Evolutionary conservation across 37 sponge, comb jelly and placozoan genomes (phyloP), one percentile per base, ranked within the genome.

Genomic region (Aplysina aerophoba): DNA sequence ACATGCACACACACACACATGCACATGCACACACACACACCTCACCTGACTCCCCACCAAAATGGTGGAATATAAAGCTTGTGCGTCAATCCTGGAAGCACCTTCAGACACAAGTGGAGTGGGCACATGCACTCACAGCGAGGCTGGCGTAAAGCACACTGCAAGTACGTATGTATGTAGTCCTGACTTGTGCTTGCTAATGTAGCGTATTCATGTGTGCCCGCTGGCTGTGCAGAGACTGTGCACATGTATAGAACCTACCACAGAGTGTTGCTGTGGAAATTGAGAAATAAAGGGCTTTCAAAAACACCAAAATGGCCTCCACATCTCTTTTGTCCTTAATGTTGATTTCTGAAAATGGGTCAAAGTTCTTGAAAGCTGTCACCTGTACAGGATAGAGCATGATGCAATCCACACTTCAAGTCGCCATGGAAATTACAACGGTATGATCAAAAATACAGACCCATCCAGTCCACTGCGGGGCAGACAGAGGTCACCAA

Each of bases 231-330:
- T n/a, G n/a, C n/a, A n/a, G n/a, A n/a, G n/a, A n/a, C n/a, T n/a
- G n/a, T n/a, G n/a, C n/a, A n/a, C n/a, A n/a, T n/a, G n/a, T n/a
- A n/a, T n/a, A n/a, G n/a, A 53, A 75, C 83, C 74, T 22, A 88
- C 95, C 95, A 87, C 95, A 94, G 24, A 94, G 82, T 73, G 95
- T 91, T 55, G 89, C 92, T 54, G 89, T 94, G 56, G 95, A 94
- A 3, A 86, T 82, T 25, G 95, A 94, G 78, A 91, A 88, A 58
- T 91, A 94, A 5, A 94, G 56, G 82, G 88, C 85, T 40, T 80
- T 63, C 16, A 94, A 82, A 65, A 88, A 94, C 58, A 91, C 62
- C 13, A 84, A 55, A 5, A 83, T 30, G 25, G 41, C 78, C 41
- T 39, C 34, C 58, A 84, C 15, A 14, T 31, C 30, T 53, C 33